Percentiles rank a stretch among this genome's conserved stretches.
phyloP scores from a whole-genome alignment of 2,113 vertebrate genomes.

The Stomatorhinus ivindoensis region DNA sequence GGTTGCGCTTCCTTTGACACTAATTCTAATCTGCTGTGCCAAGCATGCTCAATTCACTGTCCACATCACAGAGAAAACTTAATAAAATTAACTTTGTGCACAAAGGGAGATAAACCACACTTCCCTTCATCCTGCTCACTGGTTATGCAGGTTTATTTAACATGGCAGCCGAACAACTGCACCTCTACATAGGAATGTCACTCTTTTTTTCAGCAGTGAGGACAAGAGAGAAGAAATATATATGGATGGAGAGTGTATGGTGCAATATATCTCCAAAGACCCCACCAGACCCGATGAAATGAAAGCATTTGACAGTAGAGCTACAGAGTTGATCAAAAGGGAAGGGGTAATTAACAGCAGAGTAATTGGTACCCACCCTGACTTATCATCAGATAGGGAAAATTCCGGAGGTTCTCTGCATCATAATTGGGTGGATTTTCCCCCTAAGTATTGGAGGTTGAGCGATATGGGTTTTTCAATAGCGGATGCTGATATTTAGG shows the following conservation, averaged over 20 bases:
- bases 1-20: conserved; percentile 44
- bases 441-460: too few species aligned
- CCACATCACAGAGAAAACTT: conserved; percentile 43
- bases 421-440: conserved; percentile 62
- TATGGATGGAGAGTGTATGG: conserved; percentile 25
- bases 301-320: conserved; percentile 60
- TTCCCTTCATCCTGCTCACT: conserved; percentile 38
- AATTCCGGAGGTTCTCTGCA: conserved; percentile 51
- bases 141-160: conserved; percentile 35
- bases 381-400: conserved; percentile 64
- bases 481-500: too few species aligned
- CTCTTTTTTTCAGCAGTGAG: neutral
- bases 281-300: conserved; percentile 59
- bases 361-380: conserved; percentile 68
- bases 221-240: conserved; percentile 13
- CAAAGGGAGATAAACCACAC: conserved; percentile 35
- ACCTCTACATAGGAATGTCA: neutral
- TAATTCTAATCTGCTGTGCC: conserved; percentile 52
- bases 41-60: conserved; percentile 46
- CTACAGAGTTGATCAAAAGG: conserved; percentile 65
- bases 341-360: conserved; percentile 66
- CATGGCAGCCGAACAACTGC: conserved; percentile 8
- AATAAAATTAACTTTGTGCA: conserved; percentile 46
- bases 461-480: too few species aligned
- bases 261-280: conserved; percentile 54